phyloP scores from a whole-genome alignment of 1,140 invertebrate genomes.

The Trachymyrmex cornetzi region DNA sequence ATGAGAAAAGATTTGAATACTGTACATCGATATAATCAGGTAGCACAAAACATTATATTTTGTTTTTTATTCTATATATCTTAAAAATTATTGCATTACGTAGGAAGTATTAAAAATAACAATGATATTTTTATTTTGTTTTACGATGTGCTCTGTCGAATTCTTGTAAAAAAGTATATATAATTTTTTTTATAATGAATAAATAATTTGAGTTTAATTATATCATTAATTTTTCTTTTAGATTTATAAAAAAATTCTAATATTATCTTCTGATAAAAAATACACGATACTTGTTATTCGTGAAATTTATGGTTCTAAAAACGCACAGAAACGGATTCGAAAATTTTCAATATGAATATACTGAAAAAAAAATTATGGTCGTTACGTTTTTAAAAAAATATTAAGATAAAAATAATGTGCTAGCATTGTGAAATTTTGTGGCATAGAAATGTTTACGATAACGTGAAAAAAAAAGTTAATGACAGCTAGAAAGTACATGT shows the following conservation, averaged over 20 bases:
- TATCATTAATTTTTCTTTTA: constrained; percentile 11
- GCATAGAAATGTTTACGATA: neutral
- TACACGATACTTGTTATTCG: neutral
- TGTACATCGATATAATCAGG: neutral
- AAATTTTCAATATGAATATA: neutral
- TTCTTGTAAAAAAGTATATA: neutral
- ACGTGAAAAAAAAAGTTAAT: neutral
- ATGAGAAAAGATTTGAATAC: neutral
- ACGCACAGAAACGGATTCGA: neutral
- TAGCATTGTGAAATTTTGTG: neutral
- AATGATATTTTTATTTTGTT: neutral
- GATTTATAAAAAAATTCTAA: neutral
- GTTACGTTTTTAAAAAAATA: too few species aligned
- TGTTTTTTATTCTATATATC: neutral
- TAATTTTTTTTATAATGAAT: neutral
- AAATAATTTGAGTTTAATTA: neutral
- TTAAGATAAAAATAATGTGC: neutral
- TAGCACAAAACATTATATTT: neutral
- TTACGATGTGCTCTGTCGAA: neutral
- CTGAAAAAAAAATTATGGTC: too few species aligned
- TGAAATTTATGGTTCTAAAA: constrained; percentile 5
- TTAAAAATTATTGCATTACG: constrained; percentile 6
- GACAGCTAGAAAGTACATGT: constrained; percentile 16
- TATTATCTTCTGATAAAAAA: neutral
- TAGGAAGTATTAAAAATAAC: neutral